Conservation (phyloP, 1,140 invertebrate genomes). For the Drosophila suzukii region DNA sequence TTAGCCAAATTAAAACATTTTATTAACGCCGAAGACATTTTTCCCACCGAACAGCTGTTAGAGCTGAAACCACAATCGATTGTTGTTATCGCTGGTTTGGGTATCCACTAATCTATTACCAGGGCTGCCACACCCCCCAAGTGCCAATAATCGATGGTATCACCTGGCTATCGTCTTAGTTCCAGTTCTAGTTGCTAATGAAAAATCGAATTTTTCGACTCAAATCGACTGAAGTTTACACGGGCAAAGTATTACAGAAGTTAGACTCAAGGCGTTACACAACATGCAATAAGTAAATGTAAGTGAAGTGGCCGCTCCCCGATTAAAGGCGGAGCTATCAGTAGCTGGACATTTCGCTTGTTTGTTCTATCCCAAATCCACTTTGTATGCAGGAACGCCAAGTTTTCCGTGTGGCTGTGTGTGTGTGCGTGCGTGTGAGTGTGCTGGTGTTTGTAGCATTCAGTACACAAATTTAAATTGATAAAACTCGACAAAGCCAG, state of each 20-base stretch:
- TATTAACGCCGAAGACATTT: constrained; percentile 65
- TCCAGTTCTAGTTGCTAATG: constrained; percentile 39
- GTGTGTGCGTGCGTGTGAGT: constrained; percentile 1
- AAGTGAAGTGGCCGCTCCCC: constrained; percentile 58
- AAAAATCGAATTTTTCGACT: constrained; percentile 57
- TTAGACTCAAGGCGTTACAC: constrained; percentile 23
- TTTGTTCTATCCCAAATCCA: constrained; percentile 33
- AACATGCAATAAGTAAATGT: constrained; percentile 56
- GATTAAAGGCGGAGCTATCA: not conserved
- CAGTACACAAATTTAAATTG: constrained; percentile 78
- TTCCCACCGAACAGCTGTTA: constrained; percentile 16
- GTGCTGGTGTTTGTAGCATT: constrained; percentile 55
- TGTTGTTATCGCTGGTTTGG: not conserved
- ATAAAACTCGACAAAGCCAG: constrained; percentile 61
- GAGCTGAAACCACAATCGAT: not conserved
- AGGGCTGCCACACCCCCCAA: not conserved
- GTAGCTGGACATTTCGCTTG: constrained; percentile 21
- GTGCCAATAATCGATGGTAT: not conserved
- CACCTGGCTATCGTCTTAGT: not conserved
- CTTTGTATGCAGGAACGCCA: constrained; percentile 63
- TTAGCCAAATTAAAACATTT: constrained; percentile 74
- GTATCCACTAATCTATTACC: not conserved
- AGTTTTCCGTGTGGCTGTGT: constrained; percentile 45
- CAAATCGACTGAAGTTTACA: constrained; percentile 19
- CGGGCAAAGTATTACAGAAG: constrained; percentile 32